Evolutionary conservation across 2,888 invertebrate genomes (phyloP), one percentile per base, ranked within the genome.

Genomic region (Hermodice carunculata): DNA sequence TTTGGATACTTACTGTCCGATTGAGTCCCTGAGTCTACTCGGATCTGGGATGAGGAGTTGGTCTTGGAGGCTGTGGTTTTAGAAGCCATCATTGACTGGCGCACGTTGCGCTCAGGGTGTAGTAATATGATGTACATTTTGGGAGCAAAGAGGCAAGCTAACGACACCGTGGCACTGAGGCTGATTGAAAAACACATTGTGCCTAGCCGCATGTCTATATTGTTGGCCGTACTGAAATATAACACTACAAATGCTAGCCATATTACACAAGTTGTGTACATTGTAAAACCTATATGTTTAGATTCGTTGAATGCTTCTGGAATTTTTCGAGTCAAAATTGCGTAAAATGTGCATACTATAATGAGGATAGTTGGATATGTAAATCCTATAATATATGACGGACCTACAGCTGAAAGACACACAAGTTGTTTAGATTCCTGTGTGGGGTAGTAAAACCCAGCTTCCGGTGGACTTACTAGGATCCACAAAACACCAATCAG

Each of bases 141-240:
- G 11, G 97, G 96, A 46, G 94, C 92, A 87, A 97, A 97, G 69
- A 98, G 90, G 86, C 96, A 97, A 62, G 92, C 93, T 64, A 97
- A 91, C 8, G 96, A 95, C 73, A 97, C 96, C 76, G 94, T 94
- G 71, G 96, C 96, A 78, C 95, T 95, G 73, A 98, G 90, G 69
- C 94, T 95, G 84, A 97, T 96, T 76, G 96, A 95, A 80, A 96
- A 94, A 61, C 95, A 95, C 94, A 97, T 95, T 85, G 95, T 95
- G 76, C 95, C 96, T 84, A 96, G 94, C 67, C 97, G 90, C 66
- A 97, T 89, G 14, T 94, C 93, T 70, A 96, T 85, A 66, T 86
- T 83, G 63, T 80, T 77, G 11, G 84, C 83, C 17, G 86, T 87
- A 44, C 83, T 85, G 64, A 87, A 94, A 87, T 96, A 95, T 82